Evolutionary conservation across 2,797 vertebrate genomes (phyloP).

Genomic region (Molossus alvarezi): DNA sequence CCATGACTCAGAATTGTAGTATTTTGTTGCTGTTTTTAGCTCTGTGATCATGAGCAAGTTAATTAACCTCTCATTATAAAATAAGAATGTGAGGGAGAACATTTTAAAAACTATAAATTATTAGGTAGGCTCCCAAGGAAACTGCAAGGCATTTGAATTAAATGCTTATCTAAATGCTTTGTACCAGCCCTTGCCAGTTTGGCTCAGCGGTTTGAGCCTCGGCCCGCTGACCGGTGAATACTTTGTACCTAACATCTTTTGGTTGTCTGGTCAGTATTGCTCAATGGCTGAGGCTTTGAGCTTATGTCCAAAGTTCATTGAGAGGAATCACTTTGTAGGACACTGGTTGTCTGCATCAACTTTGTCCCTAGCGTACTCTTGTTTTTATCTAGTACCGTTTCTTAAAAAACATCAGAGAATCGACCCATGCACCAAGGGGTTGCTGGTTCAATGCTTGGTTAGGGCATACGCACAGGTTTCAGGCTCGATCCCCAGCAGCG

Average conservation of each 20-base stretch:
- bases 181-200: background rate
- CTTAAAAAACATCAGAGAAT: constrained; percentile 18
- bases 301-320: constrained; percentile 55
- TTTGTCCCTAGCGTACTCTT: constrained; percentile 22
- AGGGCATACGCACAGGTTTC: too few relatives aligned
- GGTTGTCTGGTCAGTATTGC: constrained; percentile 64
- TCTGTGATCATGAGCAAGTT: background rate
- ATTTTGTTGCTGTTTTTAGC: background rate
- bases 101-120: background rate
- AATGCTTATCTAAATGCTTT: constrained; percentile 66
- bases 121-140: background rate
- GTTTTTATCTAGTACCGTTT: background rate
- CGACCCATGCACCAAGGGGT: too few relatives aligned
- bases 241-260: constrained; percentile 74
- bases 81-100: background rate
- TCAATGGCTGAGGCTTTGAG: constrained; percentile 54
- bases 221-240: background rate
- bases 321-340: constrained; percentile 47
- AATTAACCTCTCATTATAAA: constrained; percentile 36
- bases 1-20: background rate
- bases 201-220: too few relatives aligned
- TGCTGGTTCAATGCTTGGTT: too few relatives aligned
- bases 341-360: constrained; percentile 5
- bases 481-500: too few relatives aligned
- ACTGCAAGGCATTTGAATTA: constrained; percentile 7